Evolutionary conservation across 2,888 invertebrate species (phyloP), one percentile per base, ranked within the genome.

Genomic region (Lucinisca nassula): DNA sequence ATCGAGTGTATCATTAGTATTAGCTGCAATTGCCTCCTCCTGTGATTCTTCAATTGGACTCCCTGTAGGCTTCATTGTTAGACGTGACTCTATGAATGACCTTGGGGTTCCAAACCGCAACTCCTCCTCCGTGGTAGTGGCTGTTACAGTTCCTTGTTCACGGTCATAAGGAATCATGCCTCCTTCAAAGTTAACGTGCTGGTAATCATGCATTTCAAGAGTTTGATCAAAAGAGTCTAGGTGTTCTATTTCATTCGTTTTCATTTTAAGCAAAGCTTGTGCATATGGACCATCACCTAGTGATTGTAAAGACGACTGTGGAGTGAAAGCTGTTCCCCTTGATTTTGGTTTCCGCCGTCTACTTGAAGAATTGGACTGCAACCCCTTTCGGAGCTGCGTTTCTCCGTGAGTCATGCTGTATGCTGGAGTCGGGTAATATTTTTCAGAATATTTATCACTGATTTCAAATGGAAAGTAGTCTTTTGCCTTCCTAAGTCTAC

Each of bases 401-500:
- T 92, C 92, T 12, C 92, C 92, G 32, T 90, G 88, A 8, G 92
- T 92, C 79, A 92, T 83, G 67, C 88, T 92, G 35, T 90, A 84
- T 14, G 85, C 55, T 14, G 90, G 90, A 0, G 87, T 85, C 6
- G 91, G 90, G 67, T 90, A 92, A 77, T 90, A 91, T 61, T 91
- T 92, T 0, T 91, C 92, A 58, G 91, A 27, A 82, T 91, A 92
- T 37, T 81, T 82, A 0, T 90, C 92, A 67, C 85, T 91, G 40
- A 92, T 89, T 70, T 92, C 92, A 40, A 91, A 92, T 24, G 92
- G 92, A 1, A 91, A 91, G 75, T 92, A 90, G 51, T 93, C 92
- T n/a, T 91, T 87, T n/a, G 92, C 88, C 49, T 92, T 92, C 27
- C 93, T 88, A 37, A 92, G 91, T 38, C 91, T 79, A 72, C 93